Evolutionary conservation across 2,113 vertebrate genomes (phyloP).

Genomic region (Strix aluco): DNA sequence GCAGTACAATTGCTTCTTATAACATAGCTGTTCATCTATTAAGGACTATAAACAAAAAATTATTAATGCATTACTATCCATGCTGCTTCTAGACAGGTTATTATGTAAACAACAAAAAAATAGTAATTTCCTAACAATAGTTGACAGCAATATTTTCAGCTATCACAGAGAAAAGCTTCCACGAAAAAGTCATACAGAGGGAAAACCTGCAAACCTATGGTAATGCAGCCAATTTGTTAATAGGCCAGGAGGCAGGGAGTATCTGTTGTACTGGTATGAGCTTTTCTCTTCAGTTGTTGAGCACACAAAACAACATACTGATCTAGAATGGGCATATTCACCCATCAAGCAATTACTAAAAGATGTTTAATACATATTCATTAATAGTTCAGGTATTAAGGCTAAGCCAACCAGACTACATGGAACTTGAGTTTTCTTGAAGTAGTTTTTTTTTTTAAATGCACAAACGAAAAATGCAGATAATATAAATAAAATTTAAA

Average conservation of each 20-base stretch:
- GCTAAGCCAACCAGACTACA: not conserved
- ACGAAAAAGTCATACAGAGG: not conserved
- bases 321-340: not conserved
- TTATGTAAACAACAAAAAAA: not conserved
- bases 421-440: not conserved
- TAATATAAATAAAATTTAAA: not conserved
- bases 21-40: conserved; percentile 79
- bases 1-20: conserved; percentile 76
- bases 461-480: not conserved
- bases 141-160: not conserved
- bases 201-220: not conserved
- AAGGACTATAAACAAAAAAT: conserved; percentile 68
- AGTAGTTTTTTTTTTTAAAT: not conserved
- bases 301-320: not conserved
- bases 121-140: not conserved
- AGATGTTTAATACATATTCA: not conserved
- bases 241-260: not conserved
- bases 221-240: not conserved
- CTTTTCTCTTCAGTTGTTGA: not conserved
- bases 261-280: not conserved
- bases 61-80: not conserved
- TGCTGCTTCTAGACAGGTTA: not conserved
- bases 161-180: not conserved
- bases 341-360: not conserved
- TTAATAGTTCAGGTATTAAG: not conserved